These are phyloP conservation scores for Galeruca laticollis DNA, from an alignment of 2,888 invertebrate genomes.

Conservation along the genomic window DNA sequence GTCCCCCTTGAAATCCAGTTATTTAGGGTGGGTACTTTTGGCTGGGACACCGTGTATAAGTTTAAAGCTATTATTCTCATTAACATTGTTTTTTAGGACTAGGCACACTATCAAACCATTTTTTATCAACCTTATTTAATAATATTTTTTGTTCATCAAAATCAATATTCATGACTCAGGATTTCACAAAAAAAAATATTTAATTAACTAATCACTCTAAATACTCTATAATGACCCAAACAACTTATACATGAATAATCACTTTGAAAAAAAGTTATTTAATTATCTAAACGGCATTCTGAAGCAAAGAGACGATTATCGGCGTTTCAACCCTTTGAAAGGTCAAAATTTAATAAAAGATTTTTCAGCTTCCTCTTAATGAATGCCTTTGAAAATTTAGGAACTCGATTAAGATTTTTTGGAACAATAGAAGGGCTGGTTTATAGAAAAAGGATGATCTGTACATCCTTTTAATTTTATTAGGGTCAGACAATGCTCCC, in stretches of 20 bases:
- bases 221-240: conserved; percentile 22
- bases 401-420: conserved; percentile 44
- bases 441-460: conserved; percentile 41
- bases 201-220: conserved; percentile 33
- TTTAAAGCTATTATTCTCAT: too few species aligned
- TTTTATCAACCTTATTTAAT: neutral
- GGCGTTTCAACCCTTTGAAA: conserved; percentile 47
- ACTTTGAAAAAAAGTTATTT: conserved; percentile 24
- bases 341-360: conserved; percentile 51
- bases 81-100: too few species aligned
- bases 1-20: too few species aligned
- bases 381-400: conserved; percentile 40
- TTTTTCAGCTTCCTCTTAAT: conserved; percentile 46
- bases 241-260: conserved; percentile 25
- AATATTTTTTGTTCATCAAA: conserved; percentile 26
- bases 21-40: too few species aligned
- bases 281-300: conserved; percentile 17
- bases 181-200: conserved; percentile 11
- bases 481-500: conserved; percentile 41
- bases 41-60: too few species aligned
- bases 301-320: conserved; percentile 7
- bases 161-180: conserved; percentile 24
- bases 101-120: neutral
- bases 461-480: conserved; percentile 43
- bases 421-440: conserved; percentile 40